A percentile compares a stretch with the other conserved stretches of the same genome.
phyloP scores from a whole-genome alignment of 1,140 invertebrate species.

The Anastatus disparis region DNA sequence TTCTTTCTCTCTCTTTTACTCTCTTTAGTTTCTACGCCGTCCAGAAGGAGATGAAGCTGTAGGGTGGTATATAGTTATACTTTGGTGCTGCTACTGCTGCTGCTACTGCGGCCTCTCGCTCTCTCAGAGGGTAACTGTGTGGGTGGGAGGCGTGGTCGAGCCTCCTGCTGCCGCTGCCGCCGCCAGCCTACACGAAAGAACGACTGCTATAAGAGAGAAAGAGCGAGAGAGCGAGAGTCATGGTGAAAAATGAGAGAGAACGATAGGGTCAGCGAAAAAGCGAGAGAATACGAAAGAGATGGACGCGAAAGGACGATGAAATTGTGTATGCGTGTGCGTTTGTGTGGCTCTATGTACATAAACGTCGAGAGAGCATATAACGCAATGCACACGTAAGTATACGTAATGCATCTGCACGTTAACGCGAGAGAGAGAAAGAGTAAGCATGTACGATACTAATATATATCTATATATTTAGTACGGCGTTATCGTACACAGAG shows the following conservation, averaged over 20 bases:
- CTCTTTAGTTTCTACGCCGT: conserved; percentile 17
- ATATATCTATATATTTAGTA: not conserved
- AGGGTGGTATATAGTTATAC: no score
- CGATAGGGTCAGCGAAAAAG: not conserved
- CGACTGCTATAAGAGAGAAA: no score
- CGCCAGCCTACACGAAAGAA: no score
- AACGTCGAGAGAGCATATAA: conserved; percentile 22
- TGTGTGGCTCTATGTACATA: not conserved
- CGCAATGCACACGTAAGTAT: conserved; percentile 45
- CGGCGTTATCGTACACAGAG: conserved; percentile 51
- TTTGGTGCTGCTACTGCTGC: conserved; percentile 17
- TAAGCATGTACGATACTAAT: not conserved
- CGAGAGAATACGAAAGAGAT: conserved; percentile 17
- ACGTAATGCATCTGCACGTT: conserved; percentile 48
- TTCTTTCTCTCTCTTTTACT: conserved; percentile 2
- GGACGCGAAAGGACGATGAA: not conserved
- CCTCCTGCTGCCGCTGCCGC: conserved; percentile 49
- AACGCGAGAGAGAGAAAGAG: not conserved
- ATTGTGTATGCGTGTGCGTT: no score
- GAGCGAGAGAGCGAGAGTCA: conserved; percentile 20
- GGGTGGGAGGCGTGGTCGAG: conserved; percentile 61
- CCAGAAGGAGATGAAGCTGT: conserved; percentile 33
- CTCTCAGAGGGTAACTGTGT: conserved; percentile 42
- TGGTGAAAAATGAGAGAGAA: conserved; percentile 29
- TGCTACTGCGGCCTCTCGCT: not conserved